phyloP scores from a whole-genome alignment of 2,797 vertebrate genomes.

The Chelmon rostratus region DNA sequence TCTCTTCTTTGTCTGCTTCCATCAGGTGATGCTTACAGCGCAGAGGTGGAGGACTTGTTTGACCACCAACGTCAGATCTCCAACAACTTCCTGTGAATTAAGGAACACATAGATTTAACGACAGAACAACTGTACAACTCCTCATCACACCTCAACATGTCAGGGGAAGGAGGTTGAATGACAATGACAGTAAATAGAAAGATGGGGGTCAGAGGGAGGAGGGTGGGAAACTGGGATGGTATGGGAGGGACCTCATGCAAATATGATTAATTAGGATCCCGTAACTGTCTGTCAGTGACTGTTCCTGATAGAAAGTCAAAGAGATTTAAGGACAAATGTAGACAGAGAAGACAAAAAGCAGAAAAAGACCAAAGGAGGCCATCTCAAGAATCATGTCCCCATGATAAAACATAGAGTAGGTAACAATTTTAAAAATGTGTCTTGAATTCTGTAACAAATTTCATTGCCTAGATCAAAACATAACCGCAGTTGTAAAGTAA shows the following conservation, averaged over 20 bases:
- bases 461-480: slow-evolving; percentile 56
- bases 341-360: slow-evolving; percentile 23
- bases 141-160: slow-evolving; percentile 65
- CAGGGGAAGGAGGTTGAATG: slow-evolving; percentile 57
- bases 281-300: slow-evolving; percentile 44
- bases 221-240: slow-evolving; percentile 21
- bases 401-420: slow-evolving; percentile 60
- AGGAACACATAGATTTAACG: slow-evolving; percentile 52
- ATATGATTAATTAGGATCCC: slow-evolving; percentile 46
- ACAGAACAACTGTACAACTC: slow-evolving; percentile 65
- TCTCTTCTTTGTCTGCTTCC: slow-evolving; percentile 1
- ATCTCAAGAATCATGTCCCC: slow-evolving; percentile 47
- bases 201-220: slow-evolving; percentile 25
- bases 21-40: slow-evolving; percentile 91
- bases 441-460: slow-evolving; percentile 44
- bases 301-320: slow-evolving; percentile 51
- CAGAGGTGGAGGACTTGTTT: slow-evolving; percentile 88
- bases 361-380: slow-evolving; percentile 34
- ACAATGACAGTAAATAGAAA: slow-evolving; percentile 59
- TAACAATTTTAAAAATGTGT: slow-evolving; percentile 57
- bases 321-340: slow-evolving; percentile 36
- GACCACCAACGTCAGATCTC: slow-evolving; percentile 92
- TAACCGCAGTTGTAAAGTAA: slow-evolving; percentile 59
- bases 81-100: slow-evolving; percentile 91
- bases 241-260: slow-evolving; percentile 36